A percentile compares a stretch with the other conserved stretches of the same genome.
These are phyloP conservation scores for Ctenopoma kingsleyae DNA, from an alignment of 2,797 vertebrate species.

Conservation along the genomic window DNA sequence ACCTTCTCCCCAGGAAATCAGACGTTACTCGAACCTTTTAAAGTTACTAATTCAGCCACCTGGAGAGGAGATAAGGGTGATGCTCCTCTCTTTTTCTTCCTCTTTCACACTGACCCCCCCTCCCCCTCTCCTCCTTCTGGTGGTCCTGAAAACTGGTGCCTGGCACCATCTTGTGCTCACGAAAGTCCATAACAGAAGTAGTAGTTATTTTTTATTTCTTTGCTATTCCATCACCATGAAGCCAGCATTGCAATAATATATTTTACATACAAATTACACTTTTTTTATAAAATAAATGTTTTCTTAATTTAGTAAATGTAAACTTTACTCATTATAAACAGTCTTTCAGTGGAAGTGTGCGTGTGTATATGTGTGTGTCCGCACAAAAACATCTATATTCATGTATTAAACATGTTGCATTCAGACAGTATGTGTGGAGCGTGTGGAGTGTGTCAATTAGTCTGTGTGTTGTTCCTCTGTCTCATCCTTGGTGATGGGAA, in stretches of 20 bases:
- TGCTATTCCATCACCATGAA: neutral
- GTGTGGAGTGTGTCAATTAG: constrained; percentile 26
- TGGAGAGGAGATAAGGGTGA: neutral
- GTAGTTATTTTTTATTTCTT: neutral
- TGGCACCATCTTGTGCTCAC: constrained; percentile 61
- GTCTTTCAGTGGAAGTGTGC: constrained; percentile 39
- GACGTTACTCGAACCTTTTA: constrained; percentile 44
- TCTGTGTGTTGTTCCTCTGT: constrained; percentile 43
- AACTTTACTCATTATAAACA: constrained; percentile 37
- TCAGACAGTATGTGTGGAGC: neutral
- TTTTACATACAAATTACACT: constrained; percentile 40
- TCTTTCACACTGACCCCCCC: too few relatives aligned
- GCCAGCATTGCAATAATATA: accelerated
- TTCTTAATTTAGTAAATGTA: constrained; percentile 24
- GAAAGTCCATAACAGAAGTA: neutral
- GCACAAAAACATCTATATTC: neutral
- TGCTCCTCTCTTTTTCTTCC: neutral
- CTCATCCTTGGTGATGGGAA: constrained; percentile 71
- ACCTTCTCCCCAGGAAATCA: constrained; percentile 35
- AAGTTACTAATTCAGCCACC: constrained; percentile 24
- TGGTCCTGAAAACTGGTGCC: neutral
- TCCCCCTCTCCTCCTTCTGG: neutral
- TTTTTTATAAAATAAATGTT: constrained; percentile 57
- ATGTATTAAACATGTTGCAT: neutral
- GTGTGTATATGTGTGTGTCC: neutral